Percentiles rank a stretch among this genome's conserved stretches.
phyloP scores from a whole-genome alignment of 2,888 invertebrate species.

The Nomada ferruginata region DNA sequence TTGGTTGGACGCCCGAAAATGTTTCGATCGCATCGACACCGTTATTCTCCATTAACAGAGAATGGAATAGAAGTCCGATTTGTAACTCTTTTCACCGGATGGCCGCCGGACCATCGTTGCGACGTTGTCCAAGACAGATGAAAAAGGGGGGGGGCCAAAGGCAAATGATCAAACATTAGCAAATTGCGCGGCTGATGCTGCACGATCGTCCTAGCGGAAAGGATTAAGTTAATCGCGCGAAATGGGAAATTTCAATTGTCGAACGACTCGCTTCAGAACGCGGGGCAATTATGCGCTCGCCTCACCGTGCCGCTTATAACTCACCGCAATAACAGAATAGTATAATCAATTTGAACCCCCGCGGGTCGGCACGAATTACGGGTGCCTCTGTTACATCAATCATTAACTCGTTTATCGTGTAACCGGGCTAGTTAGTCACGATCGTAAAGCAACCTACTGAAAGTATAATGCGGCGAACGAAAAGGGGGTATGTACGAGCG shows the following conservation, averaged over 20 bases:
- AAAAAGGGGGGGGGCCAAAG: not conserved
- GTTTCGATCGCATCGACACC: not conserved
- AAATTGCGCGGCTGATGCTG: not conserved
- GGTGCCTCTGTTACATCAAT: conserved; percentile 45
- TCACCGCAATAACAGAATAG: conserved; percentile 56
- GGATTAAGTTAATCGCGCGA: conserved; percentile 53
- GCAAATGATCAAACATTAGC: not conserved
- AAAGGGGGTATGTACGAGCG: conserved; percentile 9
- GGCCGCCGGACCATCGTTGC: no score
- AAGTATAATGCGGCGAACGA: conserved; percentile 50
- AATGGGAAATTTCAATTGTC: conserved; percentile 58
- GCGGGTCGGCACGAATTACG: conserved; percentile 29
- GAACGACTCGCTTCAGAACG: conserved; percentile 41
- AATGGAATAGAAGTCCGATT: no score
- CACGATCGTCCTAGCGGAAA: conserved; percentile 28
- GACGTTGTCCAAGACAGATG: not conserved
- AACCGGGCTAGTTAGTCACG: conserved; percentile 50
- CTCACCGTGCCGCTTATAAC: conserved; percentile 33
- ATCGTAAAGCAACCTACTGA: conserved; percentile 54
- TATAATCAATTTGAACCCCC: conserved; percentile 48
- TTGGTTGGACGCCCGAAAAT: not conserved
- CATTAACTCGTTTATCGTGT: conserved; percentile 60
- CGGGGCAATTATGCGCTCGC: conserved; percentile 47
- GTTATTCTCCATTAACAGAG: not conserved
- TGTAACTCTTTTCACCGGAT: no score